Evolutionary conservation across 2,888 invertebrate species (phyloP), one percentile per base, ranked within the genome.

Genomic region (Volucella zonaria): DNA sequence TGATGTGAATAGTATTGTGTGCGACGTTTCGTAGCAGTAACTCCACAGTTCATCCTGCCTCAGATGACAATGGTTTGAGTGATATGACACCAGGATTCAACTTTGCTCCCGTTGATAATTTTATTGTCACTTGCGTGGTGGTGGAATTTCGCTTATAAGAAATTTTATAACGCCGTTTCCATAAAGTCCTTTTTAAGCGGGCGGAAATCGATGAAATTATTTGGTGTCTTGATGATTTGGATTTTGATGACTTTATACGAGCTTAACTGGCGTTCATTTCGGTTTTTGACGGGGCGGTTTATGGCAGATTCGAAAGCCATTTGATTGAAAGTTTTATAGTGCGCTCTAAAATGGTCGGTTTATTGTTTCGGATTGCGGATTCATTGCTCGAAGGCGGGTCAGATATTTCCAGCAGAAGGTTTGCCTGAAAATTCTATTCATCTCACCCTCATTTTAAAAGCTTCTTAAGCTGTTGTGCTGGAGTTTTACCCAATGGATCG

Each of bases 61-160:
- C 23, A 45, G 45, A 71, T 49, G 58, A 71, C 43, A 47, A 49
- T 58, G 64, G 15, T 70, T 81, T 76, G 81, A 82, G 78, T 82
- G 74, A 68, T 74, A 58, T 40, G 59, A 40, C 15, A 47, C n/a
- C 11, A 2, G 8, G 0, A n/a, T 14, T 0, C 4, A 42, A n/a
- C 23, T n/a, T 12, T 61, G 31, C 43, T 18, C 14, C 40, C 11
- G 70, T 59, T 52, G 64, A 70, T 67, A 56, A 75, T 82, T 82
- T 67, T 77, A 82, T 31, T 61, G 67, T 64, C 23, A 70, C 15
- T 58, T 12, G 15, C 43, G 45, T 11, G 11, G 14, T 54, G 45
- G 58, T 4, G n/a, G 71, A 56, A 42, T 58, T 38, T 51, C 54
- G 52, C 59, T 51, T 11, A 43, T 47, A 54, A 47, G 38, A 14